Percentiles rank a stretch among this genome's conserved stretches.
These are phyloP conservation scores for Brachionus rubens DNA, from an alignment of 1,140 invertebrate genomes.

Conservation along the genomic window DNA sequence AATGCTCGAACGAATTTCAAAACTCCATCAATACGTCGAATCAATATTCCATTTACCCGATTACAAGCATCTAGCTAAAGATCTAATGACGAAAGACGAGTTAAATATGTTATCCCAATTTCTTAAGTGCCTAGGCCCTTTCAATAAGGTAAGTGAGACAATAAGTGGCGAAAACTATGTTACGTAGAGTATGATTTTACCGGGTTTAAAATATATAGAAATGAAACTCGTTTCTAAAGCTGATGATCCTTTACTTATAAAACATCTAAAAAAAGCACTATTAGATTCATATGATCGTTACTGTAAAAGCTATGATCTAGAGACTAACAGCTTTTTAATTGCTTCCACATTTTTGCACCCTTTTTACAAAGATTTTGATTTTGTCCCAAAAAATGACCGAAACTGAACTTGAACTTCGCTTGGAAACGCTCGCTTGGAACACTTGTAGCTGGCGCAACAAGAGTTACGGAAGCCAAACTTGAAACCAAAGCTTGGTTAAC, in stretches of 20 bases:
- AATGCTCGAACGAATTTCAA: background rate
- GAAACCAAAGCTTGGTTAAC: too few species aligned
- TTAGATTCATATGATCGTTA: background rate
- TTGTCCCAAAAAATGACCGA: too few species aligned
- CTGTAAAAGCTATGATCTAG: background rate
- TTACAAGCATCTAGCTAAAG: background rate
- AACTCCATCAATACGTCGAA: background rate
- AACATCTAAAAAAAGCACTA: background rate
- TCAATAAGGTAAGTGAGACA: constrained; percentile 7
- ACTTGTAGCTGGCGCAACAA: too few species aligned
- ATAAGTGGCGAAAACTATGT: constrained; percentile 15
- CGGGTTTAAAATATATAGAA: background rate
- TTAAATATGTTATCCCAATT: background rate
- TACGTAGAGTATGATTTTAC: background rate
- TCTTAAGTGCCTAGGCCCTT: constrained; percentile 7
- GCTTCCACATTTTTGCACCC: background rate
- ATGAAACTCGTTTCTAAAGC: background rate
- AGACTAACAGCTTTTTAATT: background rate
- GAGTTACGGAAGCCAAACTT: too few species aligned
- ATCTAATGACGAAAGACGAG: background rate
- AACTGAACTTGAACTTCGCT: too few species aligned
- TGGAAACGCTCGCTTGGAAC: too few species aligned
- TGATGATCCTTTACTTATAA: background rate
- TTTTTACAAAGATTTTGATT: background rate
- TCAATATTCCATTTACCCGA: constrained; percentile 10